Percentiles rank a stretch among this genome's conserved stretches.
Conservation (phyloP, 1,140 invertebrate genomes). For the Drosophila melanica region DNA sequence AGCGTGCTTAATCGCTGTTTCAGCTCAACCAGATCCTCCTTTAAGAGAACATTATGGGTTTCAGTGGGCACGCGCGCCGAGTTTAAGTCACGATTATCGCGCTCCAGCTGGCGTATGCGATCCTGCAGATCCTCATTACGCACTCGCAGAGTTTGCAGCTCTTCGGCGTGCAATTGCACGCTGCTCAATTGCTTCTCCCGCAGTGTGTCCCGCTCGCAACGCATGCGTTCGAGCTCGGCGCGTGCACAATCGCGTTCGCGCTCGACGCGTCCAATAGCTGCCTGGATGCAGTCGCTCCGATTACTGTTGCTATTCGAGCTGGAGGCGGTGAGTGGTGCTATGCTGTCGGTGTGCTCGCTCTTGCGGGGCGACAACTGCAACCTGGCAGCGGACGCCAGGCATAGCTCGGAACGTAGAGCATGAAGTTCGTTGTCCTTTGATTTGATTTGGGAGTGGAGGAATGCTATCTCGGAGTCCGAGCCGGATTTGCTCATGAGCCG, state of each 20-base stretch:
- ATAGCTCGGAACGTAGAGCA: constrained; percentile 59
- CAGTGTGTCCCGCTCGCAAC: constrained; percentile 71
- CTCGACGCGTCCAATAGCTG: constrained; percentile 67
- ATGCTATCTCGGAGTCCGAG: constrained; percentile 70
- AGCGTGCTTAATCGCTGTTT: constrained; percentile 44
- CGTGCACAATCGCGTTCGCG: constrained; percentile 74
- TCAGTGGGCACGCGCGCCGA: constrained; percentile 66
- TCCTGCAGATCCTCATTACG: constrained; percentile 61
- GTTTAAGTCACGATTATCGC: constrained; percentile 67
- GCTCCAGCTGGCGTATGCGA: constrained; percentile 63
- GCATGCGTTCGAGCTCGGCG: constrained; percentile 69
- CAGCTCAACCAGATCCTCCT: constrained; percentile 66
- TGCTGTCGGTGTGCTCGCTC: constrained; percentile 37
- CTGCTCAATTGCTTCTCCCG: constrained; percentile 67
- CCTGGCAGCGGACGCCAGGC: constrained; percentile 19
- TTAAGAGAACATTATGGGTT: constrained; percentile 64
- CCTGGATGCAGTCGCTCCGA: constrained; percentile 74
- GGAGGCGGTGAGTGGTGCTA: constrained; percentile 18
- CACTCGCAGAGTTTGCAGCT: constrained; percentile 57
- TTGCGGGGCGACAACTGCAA: constrained; percentile 47
- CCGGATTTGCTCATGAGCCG: constrained; percentile 64
- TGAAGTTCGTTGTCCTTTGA: constrained; percentile 78
- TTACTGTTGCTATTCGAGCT: constrained; percentile 32
- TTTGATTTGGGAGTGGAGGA: constrained; percentile 75
- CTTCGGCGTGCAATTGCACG: constrained; percentile 64